Evolutionary conservation across 2,113 vertebrate genomes (phyloP).

Genomic region (Oophaga pumilio): DNA sequence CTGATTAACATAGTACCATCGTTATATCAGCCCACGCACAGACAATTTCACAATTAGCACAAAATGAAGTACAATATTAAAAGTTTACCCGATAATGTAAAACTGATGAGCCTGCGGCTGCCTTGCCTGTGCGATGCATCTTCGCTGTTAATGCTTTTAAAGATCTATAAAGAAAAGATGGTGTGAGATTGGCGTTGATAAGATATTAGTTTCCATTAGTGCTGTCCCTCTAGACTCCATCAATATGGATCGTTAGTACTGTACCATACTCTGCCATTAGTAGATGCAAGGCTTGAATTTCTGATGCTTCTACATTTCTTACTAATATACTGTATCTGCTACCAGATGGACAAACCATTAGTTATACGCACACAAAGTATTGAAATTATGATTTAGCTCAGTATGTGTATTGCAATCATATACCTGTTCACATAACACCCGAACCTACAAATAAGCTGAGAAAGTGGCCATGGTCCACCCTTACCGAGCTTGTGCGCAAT

Average conservation of each 20-base stretch:
- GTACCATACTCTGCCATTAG: neutral
- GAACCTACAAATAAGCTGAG: neutral
- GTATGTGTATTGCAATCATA: neutral
- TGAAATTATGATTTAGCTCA: neutral
- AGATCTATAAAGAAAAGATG: slow-evolving; percentile 73
- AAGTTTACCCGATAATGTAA: slow-evolving; percentile 87
- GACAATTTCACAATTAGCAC: neutral
- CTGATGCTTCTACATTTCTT: neutral
- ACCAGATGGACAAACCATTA: neutral
- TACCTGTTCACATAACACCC: neutral
- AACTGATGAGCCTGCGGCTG: slow-evolving; percentile 92
- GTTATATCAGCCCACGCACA: neutral
- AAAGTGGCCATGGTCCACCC: neutral
- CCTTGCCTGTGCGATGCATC: slow-evolving; percentile 82
- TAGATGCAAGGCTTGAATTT: neutral
- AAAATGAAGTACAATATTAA: slow-evolving; percentile 24
- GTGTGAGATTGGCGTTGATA: slow-evolving; percentile 36
- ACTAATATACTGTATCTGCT: neutral
- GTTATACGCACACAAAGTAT: neutral
- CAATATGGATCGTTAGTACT: slow-evolving; percentile 58
- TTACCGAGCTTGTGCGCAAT: no score
- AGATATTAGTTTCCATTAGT: slow-evolving; percentile 45
- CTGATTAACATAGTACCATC: neutral
- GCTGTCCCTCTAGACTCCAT: neutral
- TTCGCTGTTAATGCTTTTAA: slow-evolving; percentile 86